Evolutionary conservation across 2,888 invertebrate species (phyloP), one percentile per base, ranked within the genome.

Genomic region (Polyommatus iphigenia): DNA sequence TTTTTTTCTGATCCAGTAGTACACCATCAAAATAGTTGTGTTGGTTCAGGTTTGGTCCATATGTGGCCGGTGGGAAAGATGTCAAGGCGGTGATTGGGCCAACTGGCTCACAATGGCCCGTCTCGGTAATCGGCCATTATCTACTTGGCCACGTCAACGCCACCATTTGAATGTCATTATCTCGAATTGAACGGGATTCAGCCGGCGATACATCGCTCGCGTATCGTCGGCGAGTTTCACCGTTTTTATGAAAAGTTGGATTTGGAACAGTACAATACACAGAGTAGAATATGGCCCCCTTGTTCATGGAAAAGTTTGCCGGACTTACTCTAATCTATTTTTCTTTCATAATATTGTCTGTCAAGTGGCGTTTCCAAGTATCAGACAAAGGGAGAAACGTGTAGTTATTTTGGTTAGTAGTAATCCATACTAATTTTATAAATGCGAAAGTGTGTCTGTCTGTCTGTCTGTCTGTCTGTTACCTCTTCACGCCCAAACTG

Each of bases 81-180:
- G 87, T 85, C 87, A 87, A 85, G 87, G 87, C 85, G 80, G 82
- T 82, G 83, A 83, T 83, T 80, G 79, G 76, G 79, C 77, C 80
- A 79, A 85, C 82, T 81, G 80, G 82, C 77, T 71, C 78, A 84
- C 83, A 84, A 84, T 85, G 76, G 80, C 29, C 50, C 24, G 18
- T 29, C 20, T 29, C 50, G 50, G 46, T 54, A 54, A 75, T 75
- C 79, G 79, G 76, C 79, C 77, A 78, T 80, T 78, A 79, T 80
- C 79, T 77, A 83, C 85, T 75, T 75, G 75, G 75, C 29, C 32
- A 75, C 73, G 73, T 75, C 75, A 29, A 29, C 75, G 75, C 24
- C 75, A 75, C 75, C 54, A 50, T 50, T 75, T 50, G 75, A 20
- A 50, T 50, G 75, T 54, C 75, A 50, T 75, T 75, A 75, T 75